Evolutionary conservation across 2,888 invertebrate genomes (phyloP), one percentile per base, ranked within the genome.

Genomic region (Venustoraphidia nigricollis): DNA sequence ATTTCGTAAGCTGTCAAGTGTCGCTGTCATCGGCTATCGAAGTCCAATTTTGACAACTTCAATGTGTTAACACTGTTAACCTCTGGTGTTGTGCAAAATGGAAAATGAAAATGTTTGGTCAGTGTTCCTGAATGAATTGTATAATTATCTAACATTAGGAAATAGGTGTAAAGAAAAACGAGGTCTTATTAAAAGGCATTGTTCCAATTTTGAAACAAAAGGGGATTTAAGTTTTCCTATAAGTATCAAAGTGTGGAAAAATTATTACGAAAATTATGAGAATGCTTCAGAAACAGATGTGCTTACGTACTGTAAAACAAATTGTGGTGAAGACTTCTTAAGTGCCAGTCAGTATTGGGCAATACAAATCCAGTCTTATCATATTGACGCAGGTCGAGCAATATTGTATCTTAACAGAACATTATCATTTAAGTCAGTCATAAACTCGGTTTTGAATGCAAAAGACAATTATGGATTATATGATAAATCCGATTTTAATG

Each of bases 181-280:
- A 47, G 59, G 56, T 50, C 58, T 72, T 35, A 65, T 83, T 37
- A 77, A 77, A 63, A 71, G 71, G 57, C 79, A 82, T 57, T 69
- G 64, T 1, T 74, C 75, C 53, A 73, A 76, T 54, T 62, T 81
- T 8, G 59, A 66, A 47, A 60, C 61, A 37, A 62, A 69, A 41
- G 84, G 83, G 9, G 85, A 85, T 53, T 64, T 81, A 5, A 80
- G 78, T 66, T 79, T 83, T 62, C 74, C 78, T 9, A 63, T 69
- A 49, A 68, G 67, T 44, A 56, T 71, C 17, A 66, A 71, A 56
- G 73, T 73, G 46, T 84, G 83, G 83, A 65, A 68, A 47, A 66
- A 65, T 52, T 62, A 66, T 52, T 56, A 68, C 45, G 55, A 57
- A 49, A 50, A 44, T 45, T 27, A 48, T 50, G 43, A 44, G 58